phyloP scores from a whole-genome alignment of 2,888 invertebrate genomes.

The Mantis religiosa region DNA sequence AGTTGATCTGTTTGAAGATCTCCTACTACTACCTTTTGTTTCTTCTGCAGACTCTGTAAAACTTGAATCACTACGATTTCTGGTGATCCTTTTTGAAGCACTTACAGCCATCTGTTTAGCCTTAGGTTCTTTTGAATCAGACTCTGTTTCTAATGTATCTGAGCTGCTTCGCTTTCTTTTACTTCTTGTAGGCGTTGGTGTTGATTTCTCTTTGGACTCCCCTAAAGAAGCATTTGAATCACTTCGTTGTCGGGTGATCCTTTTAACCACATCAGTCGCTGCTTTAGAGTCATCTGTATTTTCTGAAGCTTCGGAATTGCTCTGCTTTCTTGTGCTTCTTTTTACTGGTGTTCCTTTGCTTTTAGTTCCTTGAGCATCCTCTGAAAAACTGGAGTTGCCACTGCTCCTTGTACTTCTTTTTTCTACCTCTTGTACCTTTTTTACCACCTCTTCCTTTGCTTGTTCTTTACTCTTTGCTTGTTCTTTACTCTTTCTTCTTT shows the following conservation, averaged over 20 bases:
- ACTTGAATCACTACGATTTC: not conserved
- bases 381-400: not conserved
- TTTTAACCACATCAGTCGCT: not conserved
- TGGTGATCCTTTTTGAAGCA: not conserved
- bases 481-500: not conserved
- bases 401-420: not conserved
- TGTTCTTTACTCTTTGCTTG: not conserved
- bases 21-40: not conserved
- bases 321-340: not conserved
- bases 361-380: not conserved
- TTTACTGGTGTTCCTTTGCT: not conserved
- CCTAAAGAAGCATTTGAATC: not conserved
- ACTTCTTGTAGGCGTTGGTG: not conserved
- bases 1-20: not conserved
- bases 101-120: not conserved
- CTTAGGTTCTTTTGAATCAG: not conserved
- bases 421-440: not conserved
- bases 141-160: not conserved
- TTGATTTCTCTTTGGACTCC: not conserved
- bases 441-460: not conserved
- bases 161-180: not conserved
- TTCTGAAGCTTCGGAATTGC: not conserved
- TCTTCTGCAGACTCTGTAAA: not conserved
- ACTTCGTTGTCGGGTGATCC: not conserved
- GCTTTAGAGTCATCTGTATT: not conserved